Evolutionary conservation across 2,797 vertebrate species (phyloP), one percentile per base, ranked within the genome.

Genomic region (Muscicapa comitata): DNA sequence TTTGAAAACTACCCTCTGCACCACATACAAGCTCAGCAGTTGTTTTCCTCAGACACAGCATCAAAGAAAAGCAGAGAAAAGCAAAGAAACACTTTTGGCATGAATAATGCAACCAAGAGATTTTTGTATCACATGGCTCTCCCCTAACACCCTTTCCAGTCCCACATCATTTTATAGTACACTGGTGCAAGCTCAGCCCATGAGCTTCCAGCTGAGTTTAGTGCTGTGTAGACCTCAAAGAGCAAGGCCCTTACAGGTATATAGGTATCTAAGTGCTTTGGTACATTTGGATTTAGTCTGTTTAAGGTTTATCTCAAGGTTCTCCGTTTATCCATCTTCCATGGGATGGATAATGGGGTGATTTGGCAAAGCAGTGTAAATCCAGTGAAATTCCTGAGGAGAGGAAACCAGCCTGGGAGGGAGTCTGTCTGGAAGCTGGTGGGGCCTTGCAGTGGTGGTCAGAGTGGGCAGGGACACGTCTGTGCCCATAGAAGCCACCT

Each of bases 401-500:
- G 50, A 58, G 7, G 58, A 86, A 74, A 65, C 4, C 17, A 45
- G 31, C 10, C 47, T 54, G 17, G 10, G 15, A 59, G 10, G 4
- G 8, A 63, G 9, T 47, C 54, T 68, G 35, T 5, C 28, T 65
- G 35, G 53, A 79, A 19, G 29, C 37, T 80, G 24, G 37, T 25
- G 50, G 13, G 24, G 31, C 24, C 31, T 45, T 6, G 11, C 24
- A 48, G 17, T 29, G 17, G 7, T 1, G 2, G 3, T 78, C 24
- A 50, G 48, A 50, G 48, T 28, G 17, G 48, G 48, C 48, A 50
- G 48, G 48, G 26, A n/a, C 14, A 40, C 1, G 1, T 15, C 7
- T 1, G 1, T 45, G 42, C 7, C 40, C 9, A 18, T 2, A 14
- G 31, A 45, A 73, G 18, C 2, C 10, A 43, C 13, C 11, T 25